phyloP scores from a whole-genome alignment of 2,888 invertebrate genomes.

The Molanna angustata region DNA sequence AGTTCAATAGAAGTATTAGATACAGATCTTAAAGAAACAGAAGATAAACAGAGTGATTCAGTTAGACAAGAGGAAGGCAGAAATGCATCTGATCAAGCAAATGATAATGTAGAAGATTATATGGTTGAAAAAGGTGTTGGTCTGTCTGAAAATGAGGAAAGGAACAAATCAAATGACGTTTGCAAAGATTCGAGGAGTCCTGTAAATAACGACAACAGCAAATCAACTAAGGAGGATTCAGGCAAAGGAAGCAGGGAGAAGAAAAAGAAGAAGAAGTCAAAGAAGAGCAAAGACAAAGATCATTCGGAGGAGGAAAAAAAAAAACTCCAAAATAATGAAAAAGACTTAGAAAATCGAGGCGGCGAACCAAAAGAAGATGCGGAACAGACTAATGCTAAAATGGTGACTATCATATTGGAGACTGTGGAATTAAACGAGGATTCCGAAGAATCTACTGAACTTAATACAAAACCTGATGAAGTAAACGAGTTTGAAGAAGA shows the following conservation, averaged over 20 bases:
- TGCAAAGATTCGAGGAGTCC: background rate
- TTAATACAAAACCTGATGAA: too few relatives aligned
- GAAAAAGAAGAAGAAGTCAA: slow-evolving; percentile 2
- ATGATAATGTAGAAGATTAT: too few relatives aligned
- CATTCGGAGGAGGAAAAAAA: slow-evolving; percentile 13
- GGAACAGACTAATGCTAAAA: background rate
- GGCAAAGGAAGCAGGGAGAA: background rate
- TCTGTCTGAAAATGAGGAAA: background rate
- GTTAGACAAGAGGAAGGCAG: too few relatives aligned
- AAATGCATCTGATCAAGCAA: too few relatives aligned
- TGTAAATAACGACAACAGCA: background rate
- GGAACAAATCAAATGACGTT: background rate
- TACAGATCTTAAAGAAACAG: too few relatives aligned
- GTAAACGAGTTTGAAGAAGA: too few relatives aligned
- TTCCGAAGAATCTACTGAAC: background rate
- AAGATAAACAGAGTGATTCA: too few relatives aligned
- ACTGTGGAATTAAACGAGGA: background rate
- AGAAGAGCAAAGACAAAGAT: slow-evolving; percentile 1
- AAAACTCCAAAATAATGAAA: slow-evolving; percentile 21
- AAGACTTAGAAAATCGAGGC: slow-evolving; percentile 22
- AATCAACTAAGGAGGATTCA: background rate
- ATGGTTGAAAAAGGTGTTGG: too few relatives aligned
- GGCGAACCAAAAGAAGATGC: background rate
- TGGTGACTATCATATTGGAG: background rate
- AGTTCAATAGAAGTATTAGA: too few relatives aligned